Base-by-base conservation (phyloP, 2,113 vertebrate species). In the Archocentrus centrarchus region DNA sequence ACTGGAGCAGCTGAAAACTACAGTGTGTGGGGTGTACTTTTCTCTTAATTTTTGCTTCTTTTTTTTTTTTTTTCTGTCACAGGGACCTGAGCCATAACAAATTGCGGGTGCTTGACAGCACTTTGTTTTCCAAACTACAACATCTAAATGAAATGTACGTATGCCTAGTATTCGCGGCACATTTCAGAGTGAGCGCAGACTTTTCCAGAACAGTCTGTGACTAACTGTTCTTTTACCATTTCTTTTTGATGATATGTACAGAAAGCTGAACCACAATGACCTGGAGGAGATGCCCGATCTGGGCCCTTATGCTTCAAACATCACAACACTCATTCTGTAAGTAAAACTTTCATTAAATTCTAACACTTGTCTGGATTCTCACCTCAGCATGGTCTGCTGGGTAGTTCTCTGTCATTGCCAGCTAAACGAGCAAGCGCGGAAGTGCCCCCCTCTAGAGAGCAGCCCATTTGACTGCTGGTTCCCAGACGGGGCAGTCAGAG, bases 81-180 rank as follows among this genome's bases (percentile, higher is more conserved):
- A 99, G 98, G 93, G 97, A 99, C 90, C 94, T 99, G 93, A 98
- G 97, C 95, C 97, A 98, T 92, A 99, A 98, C 96, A 97, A 95
- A 94, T 93, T 99, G 87, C 96, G 96, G 95, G 96, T 94, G 91
- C 93, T 99, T 89, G 95, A 97, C 82, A 86, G 94, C 77, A 88
- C 91, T 93, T 95, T 97, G 90, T 95, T 97, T 96, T 95, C 93
- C 94, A 96, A 96, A 86, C 96, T 98, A 83, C 95, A 93, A 11
- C 96, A 94, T 91, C 96, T 99, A 50, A 97, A 84, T 87, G 97
- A 99, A 97, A 94, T 99, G 98, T 99, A 96, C 98, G 98, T 97
- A 50, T 13, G 11, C 20, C 14, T 66, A 6, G 2, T 64, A 55
- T 79, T 81, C 17, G 58, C 24, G 30, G 18, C 13, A 22, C 44